Evolutionary conservation across 2,797 vertebrate genomes (phyloP).

Genomic region (Myripristis jacobus): DNA sequence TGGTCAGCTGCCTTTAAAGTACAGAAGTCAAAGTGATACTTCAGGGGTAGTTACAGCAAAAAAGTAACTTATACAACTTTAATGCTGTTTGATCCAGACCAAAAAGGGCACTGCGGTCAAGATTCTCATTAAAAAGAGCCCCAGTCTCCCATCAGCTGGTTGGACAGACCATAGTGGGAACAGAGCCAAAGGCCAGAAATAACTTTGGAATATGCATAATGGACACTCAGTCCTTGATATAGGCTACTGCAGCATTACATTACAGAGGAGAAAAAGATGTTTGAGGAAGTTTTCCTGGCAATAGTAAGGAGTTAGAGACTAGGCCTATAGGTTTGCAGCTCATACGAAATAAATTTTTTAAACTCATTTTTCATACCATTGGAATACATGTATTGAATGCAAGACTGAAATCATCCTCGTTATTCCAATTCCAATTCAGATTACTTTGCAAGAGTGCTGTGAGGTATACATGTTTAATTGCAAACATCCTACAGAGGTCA

Average conservation of each 20-base stretch:
- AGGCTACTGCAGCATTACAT: too few species aligned
- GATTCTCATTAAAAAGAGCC: constrained; percentile 47
- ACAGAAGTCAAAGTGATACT: background rate
- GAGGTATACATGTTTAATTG: background rate
- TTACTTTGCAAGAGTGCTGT: background rate
- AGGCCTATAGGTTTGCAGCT: too few species aligned
- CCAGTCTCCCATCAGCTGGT: constrained; percentile 56
- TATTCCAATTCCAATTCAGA: too few species aligned
- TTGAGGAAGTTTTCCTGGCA: too few species aligned
- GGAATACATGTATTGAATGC: too few species aligned
- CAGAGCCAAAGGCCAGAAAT: constrained; percentile 63
- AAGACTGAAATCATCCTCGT: too few species aligned
- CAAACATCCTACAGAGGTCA: background rate
- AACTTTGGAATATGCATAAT: constrained; percentile 47
- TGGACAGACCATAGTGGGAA: constrained; percentile 57
- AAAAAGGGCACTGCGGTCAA: constrained; percentile 58
- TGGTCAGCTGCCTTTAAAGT: too few species aligned
- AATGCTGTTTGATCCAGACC: constrained; percentile 38
- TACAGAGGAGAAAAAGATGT: too few species aligned
- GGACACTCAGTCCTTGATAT: constrained; percentile 1
- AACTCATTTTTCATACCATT: too few species aligned
- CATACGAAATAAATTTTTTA: too few species aligned
- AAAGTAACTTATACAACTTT: constrained; percentile 15
- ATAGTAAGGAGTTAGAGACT: too few species aligned
- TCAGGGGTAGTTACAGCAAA: background rate